A percentile compares a stretch with the other conserved stretches of the same genome.
phyloP scores from a whole-genome alignment of 2,113 vertebrate species.

The Odocoileus virginianus region DNA sequence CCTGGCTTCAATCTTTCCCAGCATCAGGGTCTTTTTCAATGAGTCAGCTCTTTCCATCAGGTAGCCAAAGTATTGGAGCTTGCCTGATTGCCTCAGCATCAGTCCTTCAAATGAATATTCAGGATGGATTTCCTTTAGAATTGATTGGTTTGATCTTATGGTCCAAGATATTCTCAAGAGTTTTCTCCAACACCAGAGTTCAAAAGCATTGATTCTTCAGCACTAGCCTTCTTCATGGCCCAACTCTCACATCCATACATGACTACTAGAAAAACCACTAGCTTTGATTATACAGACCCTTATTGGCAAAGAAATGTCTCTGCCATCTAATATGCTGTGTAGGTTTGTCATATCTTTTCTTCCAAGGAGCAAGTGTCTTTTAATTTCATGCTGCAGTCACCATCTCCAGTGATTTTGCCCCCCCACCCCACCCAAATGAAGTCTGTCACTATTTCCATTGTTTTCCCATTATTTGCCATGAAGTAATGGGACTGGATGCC shows the following conservation, averaged over 20 bases:
- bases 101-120: background rate
- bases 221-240: background rate
- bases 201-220: background rate
- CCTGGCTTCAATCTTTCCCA: background rate
- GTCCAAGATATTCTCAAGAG: background rate
- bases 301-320: background rate
- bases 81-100: background rate
- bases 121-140: background rate
- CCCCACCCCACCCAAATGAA: background rate
- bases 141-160: background rate
- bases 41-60: background rate
- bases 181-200: background rate
- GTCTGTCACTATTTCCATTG: background rate
- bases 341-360: background rate
- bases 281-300: background rate
- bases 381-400: background rate
- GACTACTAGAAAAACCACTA: background rate
- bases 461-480: background rate
- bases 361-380: background rate
- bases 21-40: background rate
- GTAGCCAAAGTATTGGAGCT: background rate
- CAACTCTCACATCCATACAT: background rate
- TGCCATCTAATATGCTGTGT: background rate
- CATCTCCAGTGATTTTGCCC: background rate
- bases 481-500: background rate